A percentile compares a stretch with the other conserved stretches of the same genome.
Conservation (phyloP, 2,113 vertebrate species). For the Epinephelus lanceolatus region DNA sequence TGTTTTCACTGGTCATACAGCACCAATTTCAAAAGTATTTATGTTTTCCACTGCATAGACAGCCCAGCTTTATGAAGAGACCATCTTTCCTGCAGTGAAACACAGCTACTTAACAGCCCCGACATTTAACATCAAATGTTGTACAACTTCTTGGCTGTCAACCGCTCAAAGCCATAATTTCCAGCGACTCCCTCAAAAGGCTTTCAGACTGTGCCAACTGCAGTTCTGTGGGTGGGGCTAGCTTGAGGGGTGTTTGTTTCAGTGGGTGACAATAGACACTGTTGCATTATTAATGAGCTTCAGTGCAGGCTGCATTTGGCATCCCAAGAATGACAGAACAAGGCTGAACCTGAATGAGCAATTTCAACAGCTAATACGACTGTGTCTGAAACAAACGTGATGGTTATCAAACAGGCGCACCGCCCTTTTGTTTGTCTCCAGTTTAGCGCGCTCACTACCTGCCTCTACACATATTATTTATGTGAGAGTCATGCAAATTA, state of each 20-base stretch:
- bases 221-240: slow-evolving; percentile 59
- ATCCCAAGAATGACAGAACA: slow-evolving; percentile 43
- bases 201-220: slow-evolving; percentile 58
- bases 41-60: no score
- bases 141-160: slow-evolving; percentile 18
- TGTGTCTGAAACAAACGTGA: slow-evolving; percentile 1
- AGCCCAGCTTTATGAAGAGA: no score
- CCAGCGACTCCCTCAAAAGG: slow-evolving; percentile 45
- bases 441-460: not conserved
- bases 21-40: no score
- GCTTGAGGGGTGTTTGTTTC: slow-evolving; percentile 69
- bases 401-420: not conserved
- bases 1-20: no score
- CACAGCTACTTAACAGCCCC: slow-evolving; percentile 7
- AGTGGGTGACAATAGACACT: slow-evolving; percentile 60
- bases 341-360: slow-evolving; percentile 28
- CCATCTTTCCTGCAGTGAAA: slow-evolving; percentile 2
- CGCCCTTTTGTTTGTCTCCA: not conserved
- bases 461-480: not conserved
- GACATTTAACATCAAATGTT: slow-evolving; percentile 34
- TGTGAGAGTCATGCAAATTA: not conserved
- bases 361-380: slow-evolving; percentile 17
- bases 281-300: slow-evolving; percentile 68
- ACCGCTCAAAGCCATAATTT: slow-evolving; percentile 42
- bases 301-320: slow-evolving; percentile 32